phyloP scores from a whole-genome alignment of 2,113 vertebrate genomes.

The Entosphenus tridentatus region DNA sequence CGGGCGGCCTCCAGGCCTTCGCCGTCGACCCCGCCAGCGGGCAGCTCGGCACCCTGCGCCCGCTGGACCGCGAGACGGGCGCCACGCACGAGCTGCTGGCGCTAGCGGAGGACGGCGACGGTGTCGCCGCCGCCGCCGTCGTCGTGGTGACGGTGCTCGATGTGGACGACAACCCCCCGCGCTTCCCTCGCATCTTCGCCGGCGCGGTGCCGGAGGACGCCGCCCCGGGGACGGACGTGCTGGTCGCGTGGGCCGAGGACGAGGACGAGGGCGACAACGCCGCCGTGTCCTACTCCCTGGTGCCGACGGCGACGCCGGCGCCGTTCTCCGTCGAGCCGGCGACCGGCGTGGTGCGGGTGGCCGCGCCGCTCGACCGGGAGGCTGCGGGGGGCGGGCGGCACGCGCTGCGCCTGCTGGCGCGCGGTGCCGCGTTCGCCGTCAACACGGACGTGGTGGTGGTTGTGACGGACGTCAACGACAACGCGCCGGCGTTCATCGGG shows the following conservation, averaged over 20 bases:
- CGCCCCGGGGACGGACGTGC: conserved; percentile 56
- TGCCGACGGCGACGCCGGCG: conserved; percentile 48
- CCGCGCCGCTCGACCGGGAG: conserved; percentile 67
- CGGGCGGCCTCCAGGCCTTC: too few relatives aligned
- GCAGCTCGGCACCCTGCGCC: conserved; percentile 50
- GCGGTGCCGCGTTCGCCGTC: conserved; percentile 85
- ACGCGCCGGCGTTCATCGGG: conserved; percentile 40
- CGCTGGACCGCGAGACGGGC: conserved; percentile 58
- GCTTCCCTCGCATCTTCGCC: conserved; percentile 88
- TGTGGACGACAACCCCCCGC: conserved; percentile 76
- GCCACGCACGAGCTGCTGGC: conserved; percentile 40
- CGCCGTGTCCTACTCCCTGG: conserved; percentile 60
- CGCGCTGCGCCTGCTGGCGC: conserved; percentile 61
- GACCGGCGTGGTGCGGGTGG: conserved; percentile 67
- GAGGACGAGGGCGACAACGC: conserved; percentile 63
- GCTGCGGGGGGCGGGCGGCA: conserved; percentile 62
- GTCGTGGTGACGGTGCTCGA: conserved; percentile 56
- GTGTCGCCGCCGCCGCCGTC: conserved; percentile 33
- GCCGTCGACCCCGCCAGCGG: conserved; percentile 46
- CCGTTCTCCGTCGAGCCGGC: conserved; percentile 58
- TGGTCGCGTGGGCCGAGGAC: conserved; percentile 69
- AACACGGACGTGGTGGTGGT: conserved; percentile 86
- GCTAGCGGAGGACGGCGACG: conserved; percentile 54
- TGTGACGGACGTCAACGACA: conserved; percentile 75
- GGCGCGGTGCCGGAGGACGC: conserved; percentile 68